Evolutionary conservation across 1,140 invertebrate genomes (phyloP), one percentile per base, ranked within the genome.

Genomic region (Bombus picipes): DNA sequence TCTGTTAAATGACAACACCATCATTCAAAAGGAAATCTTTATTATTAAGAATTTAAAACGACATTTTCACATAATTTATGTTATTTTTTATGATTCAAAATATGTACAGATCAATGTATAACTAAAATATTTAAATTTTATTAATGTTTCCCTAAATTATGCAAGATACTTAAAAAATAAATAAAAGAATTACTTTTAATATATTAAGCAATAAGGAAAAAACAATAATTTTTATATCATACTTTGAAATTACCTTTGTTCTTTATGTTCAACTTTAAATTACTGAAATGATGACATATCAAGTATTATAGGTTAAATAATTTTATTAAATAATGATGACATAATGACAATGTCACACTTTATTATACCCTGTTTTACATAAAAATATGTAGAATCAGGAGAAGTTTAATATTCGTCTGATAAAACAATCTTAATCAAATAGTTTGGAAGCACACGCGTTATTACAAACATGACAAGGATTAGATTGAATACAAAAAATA

Each of bases 1-100:
- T 95, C 94, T 95, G 12, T 86, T 32, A 66, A 39, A 74, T 47
- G 3, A 37, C 25, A 43, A 80, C n/a, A 75, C 4, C 9, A 37
- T n/a, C 12, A 47, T 15, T n/a, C 75, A 80, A 65, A 66, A 9
- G 32, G 0, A 59, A 32, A 62, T n/a, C 9, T 85, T 80, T 37
- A 32, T 59, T 74, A n/a, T 28, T 53, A 12, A n/a, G 53, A 66
- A 70, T 37, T 57, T 53, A 18, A 22, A 41, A 15, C 5, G 18
- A 53, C 13, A 47, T 28, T 53, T 47, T 28, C 10, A 34, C n/a
- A 43, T 6, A 39, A 25, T 22, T 81, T 39, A 2, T 39, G 3
- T 57, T 37, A 53, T 53, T 18, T 53, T 2, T 22, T 22, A 53
- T 71, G 39, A 47, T 71, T 53, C 47, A 25, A 22, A 80, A 18